Conservation (phyloP, 2,888 invertebrate species). For the Cylloceria caligata region DNA sequence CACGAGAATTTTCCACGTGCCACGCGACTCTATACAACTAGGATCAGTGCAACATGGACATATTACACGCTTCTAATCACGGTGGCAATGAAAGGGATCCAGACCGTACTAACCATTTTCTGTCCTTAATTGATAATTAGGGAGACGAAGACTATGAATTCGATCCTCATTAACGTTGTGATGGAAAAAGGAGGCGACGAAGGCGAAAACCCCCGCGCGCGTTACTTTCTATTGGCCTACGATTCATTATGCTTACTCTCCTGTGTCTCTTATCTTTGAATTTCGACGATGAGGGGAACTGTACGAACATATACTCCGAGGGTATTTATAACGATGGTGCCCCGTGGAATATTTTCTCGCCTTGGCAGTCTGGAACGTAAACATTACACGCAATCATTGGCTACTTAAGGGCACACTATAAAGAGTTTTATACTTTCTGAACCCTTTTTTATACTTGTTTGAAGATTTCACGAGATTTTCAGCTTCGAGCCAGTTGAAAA, state of each 20-base stretch:
- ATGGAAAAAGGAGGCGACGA: constrained; percentile 17
- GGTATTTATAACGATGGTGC: background rate
- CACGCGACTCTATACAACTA: background rate
- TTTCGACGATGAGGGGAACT: background rate
- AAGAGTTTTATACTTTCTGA: background rate
- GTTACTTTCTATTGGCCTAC: constrained; percentile 43
- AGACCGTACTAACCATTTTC: constrained; percentile 32
- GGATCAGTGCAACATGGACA: background rate
- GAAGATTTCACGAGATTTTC: background rate
- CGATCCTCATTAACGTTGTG: constrained; percentile 64
- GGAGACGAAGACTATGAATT: constrained; percentile 55
- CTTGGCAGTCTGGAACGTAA: background rate
- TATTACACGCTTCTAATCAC: background rate
- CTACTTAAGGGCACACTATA: background rate
- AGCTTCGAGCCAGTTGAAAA: background rate
- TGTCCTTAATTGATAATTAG: constrained; percentile 66
- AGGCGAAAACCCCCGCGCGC: constrained; percentile 31
- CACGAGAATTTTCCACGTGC: constrained; percentile 13
- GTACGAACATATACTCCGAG: background rate
- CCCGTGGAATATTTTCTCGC: background rate
- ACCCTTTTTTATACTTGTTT: background rate
- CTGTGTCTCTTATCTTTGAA: constrained; percentile 2
- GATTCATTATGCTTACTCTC: constrained; percentile 62
- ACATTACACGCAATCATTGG: background rate
- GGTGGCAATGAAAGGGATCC: constrained; percentile 33